Evolutionary conservation across 2,888 invertebrate species (phyloP).

Genomic region (Watsonalla binaria): DNA sequence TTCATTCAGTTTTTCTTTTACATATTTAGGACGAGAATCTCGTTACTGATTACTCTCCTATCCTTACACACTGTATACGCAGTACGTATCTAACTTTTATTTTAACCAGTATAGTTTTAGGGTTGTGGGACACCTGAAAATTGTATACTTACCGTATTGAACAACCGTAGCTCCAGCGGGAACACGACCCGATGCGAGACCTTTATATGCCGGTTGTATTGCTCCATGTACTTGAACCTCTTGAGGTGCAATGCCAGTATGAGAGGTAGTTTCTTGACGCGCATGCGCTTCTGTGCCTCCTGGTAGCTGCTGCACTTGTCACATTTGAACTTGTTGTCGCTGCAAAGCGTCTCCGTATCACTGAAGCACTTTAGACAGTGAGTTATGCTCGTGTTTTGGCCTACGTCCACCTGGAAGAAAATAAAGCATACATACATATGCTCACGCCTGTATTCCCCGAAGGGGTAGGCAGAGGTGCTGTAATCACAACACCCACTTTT

Average conservation of each 20-base stretch:
- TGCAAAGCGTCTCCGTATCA: conserved; percentile 98
- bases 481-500: too few relatives aligned
- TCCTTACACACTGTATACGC: too few relatives aligned
- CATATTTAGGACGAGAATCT: too few relatives aligned
- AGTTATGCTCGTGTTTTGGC: conserved; percentile 99
- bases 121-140: not conserved
- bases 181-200: conserved; percentile 99
- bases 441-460: too few relatives aligned
- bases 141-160: conserved; percentile 90
- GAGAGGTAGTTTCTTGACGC: conserved; percentile 98
- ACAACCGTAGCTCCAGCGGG: conserved; percentile 96
- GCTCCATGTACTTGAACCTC: conserved; percentile 98
- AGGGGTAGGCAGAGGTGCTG: too few relatives aligned
- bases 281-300: conserved; percentile 99
- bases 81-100: too few relatives aligned
- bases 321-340: conserved; percentile 99
- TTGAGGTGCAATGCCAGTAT: conserved; percentile 98
- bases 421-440: too few relatives aligned
- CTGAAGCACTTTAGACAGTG: conserved; percentile 98
- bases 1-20: too few relatives aligned
- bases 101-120: not conserved
- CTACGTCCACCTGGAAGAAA: conserved; percentile 96
- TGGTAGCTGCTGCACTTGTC: conserved; percentile 99
- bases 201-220: conserved; percentile 98
- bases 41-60: too few relatives aligned